Evolutionary conservation across 35 echinoderm and acorn worm genomes (phyloP), one percentile per base, ranked within the genome.

Genomic region (Apostichopus californicus): DNA sequence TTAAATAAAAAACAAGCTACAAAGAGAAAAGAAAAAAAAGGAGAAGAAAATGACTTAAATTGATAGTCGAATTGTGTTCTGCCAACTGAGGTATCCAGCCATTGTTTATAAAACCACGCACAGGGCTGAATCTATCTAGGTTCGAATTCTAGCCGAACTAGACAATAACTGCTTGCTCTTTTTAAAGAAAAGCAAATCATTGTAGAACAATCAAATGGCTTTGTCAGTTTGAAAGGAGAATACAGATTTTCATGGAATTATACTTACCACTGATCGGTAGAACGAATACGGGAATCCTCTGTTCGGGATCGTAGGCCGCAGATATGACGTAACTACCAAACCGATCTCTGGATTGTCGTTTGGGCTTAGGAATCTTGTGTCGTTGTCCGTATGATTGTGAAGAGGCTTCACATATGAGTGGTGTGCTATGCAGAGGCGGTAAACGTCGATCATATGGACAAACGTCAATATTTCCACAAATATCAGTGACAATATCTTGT

Each of bases 311-410:
- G 55, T 83, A 83, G 8, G 8, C 11, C 18, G 80, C 80, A 8
- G 80, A 83, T 11, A 83, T 56, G 9, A 83, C 80, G 80, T 83
- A 83, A 14, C 80, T 83, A 11, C 80, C 80, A 55, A 83, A 83
- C 3, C 80, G 80, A 56, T 24, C 25, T 6, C 80, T 25, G 13
- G 80, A 83, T n/a, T 83, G 15, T 14, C 80, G 46, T 7, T 13
- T 83, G 1, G 80, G 80, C 55, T 83, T 83, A 25, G 80, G 80
- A 83, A 83, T 54, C 52, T 55, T 18, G 6, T 18, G 34, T 11
- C 52, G 25, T 5, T 46, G 10, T 55, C 80, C 80, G 9, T 55
- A 83, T 4, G 80, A 55, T 6, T 83, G 34, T 6, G 24, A 34
- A 0, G 24, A 54, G 46, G 5, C 25, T 55, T 83, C 52, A 13